Percentiles rank a stretch among this genome's conserved stretches.
Evolutionary conservation across 2,888 invertebrate species (phyloP).

Genomic region (Rhaphigaster nebulosa): DNA sequence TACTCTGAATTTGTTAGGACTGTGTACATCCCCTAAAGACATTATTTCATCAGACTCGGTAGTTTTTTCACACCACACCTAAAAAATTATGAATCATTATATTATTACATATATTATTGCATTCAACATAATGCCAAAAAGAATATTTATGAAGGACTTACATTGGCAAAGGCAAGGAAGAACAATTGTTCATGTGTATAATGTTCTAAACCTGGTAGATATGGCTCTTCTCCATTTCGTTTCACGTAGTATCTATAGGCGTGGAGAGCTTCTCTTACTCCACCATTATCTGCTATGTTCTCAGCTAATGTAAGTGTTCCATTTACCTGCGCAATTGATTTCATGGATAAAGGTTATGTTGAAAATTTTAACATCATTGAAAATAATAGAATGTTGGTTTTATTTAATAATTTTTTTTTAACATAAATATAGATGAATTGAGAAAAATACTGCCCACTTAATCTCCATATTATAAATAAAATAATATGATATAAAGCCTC

Average conservation of each 20-base stretch:
- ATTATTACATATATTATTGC: neutral
- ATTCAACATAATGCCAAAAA: neutral
- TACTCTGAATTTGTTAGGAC: constrained; percentile 89
- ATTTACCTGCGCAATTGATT: constrained; percentile 73
- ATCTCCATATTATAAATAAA: too few relatives aligned
- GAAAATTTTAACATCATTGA: neutral
- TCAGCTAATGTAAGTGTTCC: constrained; percentile 66
- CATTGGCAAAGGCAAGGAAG: constrained; percentile 96
- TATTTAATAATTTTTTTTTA: too few relatives aligned
- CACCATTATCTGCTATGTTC: constrained; percentile 94
- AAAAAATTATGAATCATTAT: constrained; percentile 51
- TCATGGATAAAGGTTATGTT: neutral
- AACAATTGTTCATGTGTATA: constrained; percentile 92
- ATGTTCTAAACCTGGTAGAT: constrained; percentile 83
- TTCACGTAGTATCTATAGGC: constrained; percentile 73
- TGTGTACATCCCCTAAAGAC: constrained; percentile 92
- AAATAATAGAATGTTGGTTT: neutral
- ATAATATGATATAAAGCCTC: too few relatives aligned
- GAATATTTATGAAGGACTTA: constrained; percentile 67
- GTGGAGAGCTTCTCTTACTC: constrained; percentile 90
- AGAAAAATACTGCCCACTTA: too few relatives aligned
- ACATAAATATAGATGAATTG: neutral
- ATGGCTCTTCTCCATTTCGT: constrained; percentile 69
- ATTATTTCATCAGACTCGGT: constrained; percentile 85
- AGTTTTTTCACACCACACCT: constrained; percentile 92